These are phyloP conservation scores for Sminthurides bifidus DNA, from an alignment of 1,140 invertebrate species.

Conservation along the genomic window DNA sequence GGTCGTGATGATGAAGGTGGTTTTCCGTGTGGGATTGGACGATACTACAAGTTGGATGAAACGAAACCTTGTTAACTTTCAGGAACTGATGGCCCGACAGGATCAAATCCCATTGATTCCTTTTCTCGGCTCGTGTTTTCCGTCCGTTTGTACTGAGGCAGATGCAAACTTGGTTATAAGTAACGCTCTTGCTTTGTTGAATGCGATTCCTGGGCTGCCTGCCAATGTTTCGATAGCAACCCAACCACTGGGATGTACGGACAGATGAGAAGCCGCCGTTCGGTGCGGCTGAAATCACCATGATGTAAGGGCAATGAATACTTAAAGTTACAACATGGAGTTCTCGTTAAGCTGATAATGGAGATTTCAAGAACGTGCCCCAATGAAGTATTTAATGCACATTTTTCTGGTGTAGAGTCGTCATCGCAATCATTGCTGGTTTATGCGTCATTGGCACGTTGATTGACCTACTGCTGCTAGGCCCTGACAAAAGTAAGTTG, in stretches of 20 bases:
- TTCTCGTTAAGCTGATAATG: background rate
- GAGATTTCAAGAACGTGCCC: too few species aligned
- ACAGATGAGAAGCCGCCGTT: slow-evolving; percentile 5
- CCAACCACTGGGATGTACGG: background rate
- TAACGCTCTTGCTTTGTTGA: background rate
- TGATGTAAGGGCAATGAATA: slow-evolving; percentile 13
- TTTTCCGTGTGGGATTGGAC: too few species aligned
- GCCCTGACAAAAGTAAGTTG: too few species aligned
- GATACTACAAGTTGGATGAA: too few species aligned
- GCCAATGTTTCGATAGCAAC: background rate
- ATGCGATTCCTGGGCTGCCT: background rate
- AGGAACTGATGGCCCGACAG: too few species aligned
- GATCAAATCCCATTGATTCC: background rate
- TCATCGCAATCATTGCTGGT: background rate
- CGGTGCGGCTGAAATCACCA: slow-evolving; percentile 7
- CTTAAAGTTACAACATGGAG: background rate
- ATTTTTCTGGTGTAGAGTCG: too few species aligned
- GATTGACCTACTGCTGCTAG: background rate
- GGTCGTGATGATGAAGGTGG: background rate
- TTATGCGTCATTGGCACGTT: slow-evolving; percentile 3
- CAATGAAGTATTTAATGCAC: too few species aligned
- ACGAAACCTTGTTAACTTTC: too few species aligned
- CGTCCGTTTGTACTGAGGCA: slow-evolving; percentile 46
- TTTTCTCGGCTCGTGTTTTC: slow-evolving; percentile 46
- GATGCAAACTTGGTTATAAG: slow-evolving; percentile 41